A percentile compares a stretch with the other conserved stretches of the same genome.
These are phyloP conservation scores for Teleiodes luculella DNA, from an alignment of 2,888 invertebrate species.

Conservation along the genomic window DNA sequence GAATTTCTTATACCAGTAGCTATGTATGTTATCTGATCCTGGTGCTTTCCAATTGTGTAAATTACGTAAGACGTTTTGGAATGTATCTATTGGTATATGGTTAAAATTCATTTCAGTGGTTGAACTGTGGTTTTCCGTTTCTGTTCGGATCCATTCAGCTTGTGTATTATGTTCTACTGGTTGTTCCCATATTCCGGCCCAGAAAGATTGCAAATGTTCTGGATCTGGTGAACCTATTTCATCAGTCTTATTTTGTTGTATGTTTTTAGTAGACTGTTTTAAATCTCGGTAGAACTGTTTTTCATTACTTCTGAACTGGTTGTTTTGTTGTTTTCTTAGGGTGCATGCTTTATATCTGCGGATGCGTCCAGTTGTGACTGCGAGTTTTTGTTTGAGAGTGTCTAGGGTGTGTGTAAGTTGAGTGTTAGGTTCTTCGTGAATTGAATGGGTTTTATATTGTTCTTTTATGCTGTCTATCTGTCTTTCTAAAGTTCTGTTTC, in stretches of 20 bases:
- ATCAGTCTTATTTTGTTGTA: background rate
- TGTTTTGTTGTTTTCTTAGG: constrained; percentile 7
- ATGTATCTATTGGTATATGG: constrained; percentile 13
- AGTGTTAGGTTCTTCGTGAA: constrained; percentile 20
- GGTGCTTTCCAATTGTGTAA: constrained; percentile 23
- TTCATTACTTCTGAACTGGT: background rate
- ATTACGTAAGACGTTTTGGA: constrained; percentile 14
- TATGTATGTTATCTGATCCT: constrained; percentile 17
- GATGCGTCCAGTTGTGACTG: constrained; percentile 13
- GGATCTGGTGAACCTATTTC: background rate
- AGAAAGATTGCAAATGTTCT: constrained; percentile 13
- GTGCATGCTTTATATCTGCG: constrained; percentile 8
- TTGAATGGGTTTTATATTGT: constrained; percentile 14
- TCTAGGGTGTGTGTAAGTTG: constrained; percentile 15
- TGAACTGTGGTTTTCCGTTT: background rate
- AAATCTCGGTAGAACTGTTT: background rate
- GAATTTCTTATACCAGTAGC: constrained; percentile 17
- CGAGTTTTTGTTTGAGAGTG: constrained; percentile 20
- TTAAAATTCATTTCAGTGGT: constrained; percentile 12
- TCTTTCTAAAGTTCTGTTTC: constrained; percentile 6
- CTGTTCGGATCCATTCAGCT: constrained; percentile 16
- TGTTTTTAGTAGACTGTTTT: background rate
- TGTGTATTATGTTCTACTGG: constrained; percentile 16
- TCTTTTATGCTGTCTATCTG: constrained; percentile 11
- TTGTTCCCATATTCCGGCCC: constrained; percentile 18